phyloP scores from a whole-genome alignment of 2,888 invertebrate genomes.

The Euplagia quadripunctaria region DNA sequence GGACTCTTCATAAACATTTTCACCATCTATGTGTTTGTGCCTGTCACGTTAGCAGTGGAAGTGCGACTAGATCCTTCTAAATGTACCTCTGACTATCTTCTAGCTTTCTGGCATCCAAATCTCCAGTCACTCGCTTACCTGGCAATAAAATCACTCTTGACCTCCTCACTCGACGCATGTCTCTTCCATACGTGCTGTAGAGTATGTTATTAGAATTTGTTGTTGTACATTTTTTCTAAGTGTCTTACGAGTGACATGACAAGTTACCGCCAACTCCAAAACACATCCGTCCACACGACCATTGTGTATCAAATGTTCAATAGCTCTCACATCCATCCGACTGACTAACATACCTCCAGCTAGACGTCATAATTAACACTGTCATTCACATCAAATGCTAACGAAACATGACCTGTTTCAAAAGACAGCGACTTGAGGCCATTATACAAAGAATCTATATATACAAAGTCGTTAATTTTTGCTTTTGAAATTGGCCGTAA shows the following conservation, averaged over 20 bases:
- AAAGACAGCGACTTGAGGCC: constrained; percentile 68
- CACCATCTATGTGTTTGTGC: constrained; percentile 70
- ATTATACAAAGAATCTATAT: constrained; percentile 21
- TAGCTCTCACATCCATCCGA: constrained; percentile 65
- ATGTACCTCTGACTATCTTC: constrained; percentile 50
- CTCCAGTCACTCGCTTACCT: constrained; percentile 66
- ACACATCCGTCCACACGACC: constrained; percentile 65
- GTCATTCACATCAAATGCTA: constrained; percentile 68
- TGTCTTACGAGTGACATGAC: constrained; percentile 62
- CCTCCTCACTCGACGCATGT: constrained; percentile 71
- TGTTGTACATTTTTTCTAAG: constrained; percentile 69
- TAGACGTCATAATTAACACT: constrained; percentile 76
- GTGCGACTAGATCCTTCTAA: constrained; percentile 57
- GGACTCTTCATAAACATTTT: constrained; percentile 65
- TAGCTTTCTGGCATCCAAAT: constrained; percentile 72
- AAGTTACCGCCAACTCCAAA: constrained; percentile 62
- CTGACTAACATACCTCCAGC: constrained; percentile 67
- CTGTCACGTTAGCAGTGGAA: constrained; percentile 71
- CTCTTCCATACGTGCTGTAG: constrained; percentile 64
- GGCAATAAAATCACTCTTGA: constrained; percentile 47
- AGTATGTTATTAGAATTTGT: constrained; percentile 71
- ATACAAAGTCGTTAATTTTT: neutral
- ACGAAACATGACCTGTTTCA: constrained; percentile 63
- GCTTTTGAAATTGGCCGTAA: neutral
- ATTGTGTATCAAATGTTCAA: constrained; percentile 63